Evolutionary conservation across 2,113 vertebrate genomes (phyloP), one percentile per base, ranked within the genome.

Genomic region (Gymnorhina tibicen): DNA sequence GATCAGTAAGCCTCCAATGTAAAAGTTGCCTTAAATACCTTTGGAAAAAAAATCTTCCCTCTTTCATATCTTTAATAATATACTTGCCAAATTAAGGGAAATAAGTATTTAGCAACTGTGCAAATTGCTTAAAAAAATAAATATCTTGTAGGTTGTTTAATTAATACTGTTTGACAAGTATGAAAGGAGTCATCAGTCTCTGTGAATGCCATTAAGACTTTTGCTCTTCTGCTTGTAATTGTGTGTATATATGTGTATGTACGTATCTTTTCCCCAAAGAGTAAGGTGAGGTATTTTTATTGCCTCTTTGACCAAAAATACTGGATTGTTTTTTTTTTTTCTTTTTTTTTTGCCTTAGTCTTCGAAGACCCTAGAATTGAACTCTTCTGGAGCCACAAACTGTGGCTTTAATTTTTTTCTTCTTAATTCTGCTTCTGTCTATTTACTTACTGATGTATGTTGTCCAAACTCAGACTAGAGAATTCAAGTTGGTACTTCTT

Each of bases 321-420:
- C 5, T 60, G 12, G 8, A 4, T 41, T 21, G 9, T 16, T 22
- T 14, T 28, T 21, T 20, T 24, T 52, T 52, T 50, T 44, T 47
- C n/a, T n/a, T n/a, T n/a, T n/a, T 50, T 28, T 21, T 8, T 13
- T 2, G 3, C 4, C 13, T 5, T 39, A 37, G 2, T 49, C 20
- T 78, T 90, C 16, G 50, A 47, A 37, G 11, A 70, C 16, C 10
- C 59, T 79, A 12, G 4, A 67, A 37, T 20, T 85, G 46, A 85
- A 67, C 9, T 75, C 23, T 9, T 17, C 24, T 62, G 50, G 50
- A 53, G 12, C 46, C 19, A 23, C 59, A 59, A 79, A 22, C 13
- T 59, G 23, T 62, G 26, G 30, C 41, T 56, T 60, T 69, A n/a
- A 10, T 41, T 56, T 68, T 68, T 68, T 9, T 39, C 42, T 67